Evolutionary conservation across 2,113 vertebrate genomes (phyloP), one percentile per base, ranked within the genome.

Genomic region (Galemys pyrenaicus): DNA sequence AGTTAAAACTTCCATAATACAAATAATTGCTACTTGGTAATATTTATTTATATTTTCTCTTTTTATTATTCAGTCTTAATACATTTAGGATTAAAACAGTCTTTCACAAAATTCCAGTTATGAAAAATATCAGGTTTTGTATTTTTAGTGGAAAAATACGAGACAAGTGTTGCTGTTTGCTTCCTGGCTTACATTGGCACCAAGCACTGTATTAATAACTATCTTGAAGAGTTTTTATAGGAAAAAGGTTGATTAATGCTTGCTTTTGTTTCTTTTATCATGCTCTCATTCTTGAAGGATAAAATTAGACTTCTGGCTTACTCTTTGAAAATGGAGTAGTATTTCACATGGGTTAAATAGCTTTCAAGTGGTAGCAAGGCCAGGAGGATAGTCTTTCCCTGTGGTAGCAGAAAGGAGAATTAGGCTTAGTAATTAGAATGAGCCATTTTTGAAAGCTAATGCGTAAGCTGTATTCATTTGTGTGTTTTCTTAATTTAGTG

Each of bases 341-440:
- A 89, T 97, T 97, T 97, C 95, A 94, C n/a, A 20, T 62, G 77
- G 41, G 67, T 81, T 89, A 94, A 87, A 78, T 94, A 88, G 62
- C 87, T 97, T 94, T 95, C 71, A 87, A 80, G 67, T 83, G 89
- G 81, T 83, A 60, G 87, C 41, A 39, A 49, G 86, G 79, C 75
- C 86, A 91, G 83, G 78, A 80, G 74, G 58, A n/a, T 41, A 39
- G 60, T 65, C 94, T 71, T 88, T 89, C 35, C 51, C 78, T 95
- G 74, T 4, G 11, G 32, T 67, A n/a, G 54, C 24, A 49, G 44
- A 68, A 74, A 60, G 75, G 92, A 95, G 88, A 78, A 67, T 90
- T 54, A 78, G 65, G 44, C 37, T 78, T 32, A 49, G 92, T 82
- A 92, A 68, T 94, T 94, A 93, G 95, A 90, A 79, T 46, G 93